These are phyloP conservation scores for Sebastes diaconus DNA, from an alignment of 2,797 vertebrate species.

Conservation along the genomic window DNA sequence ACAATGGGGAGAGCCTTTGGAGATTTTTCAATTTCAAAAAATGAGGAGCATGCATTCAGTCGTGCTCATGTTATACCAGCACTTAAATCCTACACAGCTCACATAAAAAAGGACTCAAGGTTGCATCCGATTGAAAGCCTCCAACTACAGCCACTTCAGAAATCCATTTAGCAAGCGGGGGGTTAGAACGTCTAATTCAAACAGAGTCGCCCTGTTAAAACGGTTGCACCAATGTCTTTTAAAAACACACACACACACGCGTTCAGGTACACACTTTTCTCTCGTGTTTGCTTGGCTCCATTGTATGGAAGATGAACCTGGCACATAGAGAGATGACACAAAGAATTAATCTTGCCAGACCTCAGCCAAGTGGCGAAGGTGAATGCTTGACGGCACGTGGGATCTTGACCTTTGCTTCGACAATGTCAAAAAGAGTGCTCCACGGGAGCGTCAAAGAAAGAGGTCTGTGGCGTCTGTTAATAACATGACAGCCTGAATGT, in stretches of 20 bases:
- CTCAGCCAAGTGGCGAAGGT: conserved; percentile 76
- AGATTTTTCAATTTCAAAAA: conserved; percentile 87
- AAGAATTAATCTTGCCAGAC: conserved; percentile 81
- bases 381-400: conserved; percentile 62
- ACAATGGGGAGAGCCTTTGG: conserved; percentile 85
- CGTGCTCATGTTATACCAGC: conserved; percentile 84
- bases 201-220: conserved; percentile 83
- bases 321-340: conserved; percentile 60
- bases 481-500: conserved; percentile 56
- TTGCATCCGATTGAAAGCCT: conserved; percentile 82
- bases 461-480: conserved; percentile 35
- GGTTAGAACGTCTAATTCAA: conserved; percentile 85
- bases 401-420: conserved; percentile 77
- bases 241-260: conserved; percentile 67
- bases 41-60: conserved; percentile 86
- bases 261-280: conserved; percentile 50
- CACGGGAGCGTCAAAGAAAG: conserved; percentile 40
- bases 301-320: conserved; percentile 77
- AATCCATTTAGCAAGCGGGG: conserved; percentile 81
- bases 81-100: conserved; percentile 88
- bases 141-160: conserved; percentile 83
- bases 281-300: conserved; percentile 67
- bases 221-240: conserved; percentile 77
- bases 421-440: conserved; percentile 49
- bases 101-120: conserved; percentile 89